phyloP scores from a whole-genome alignment of 2,797 vertebrate genomes.

The Hippocampus kuda region DNA sequence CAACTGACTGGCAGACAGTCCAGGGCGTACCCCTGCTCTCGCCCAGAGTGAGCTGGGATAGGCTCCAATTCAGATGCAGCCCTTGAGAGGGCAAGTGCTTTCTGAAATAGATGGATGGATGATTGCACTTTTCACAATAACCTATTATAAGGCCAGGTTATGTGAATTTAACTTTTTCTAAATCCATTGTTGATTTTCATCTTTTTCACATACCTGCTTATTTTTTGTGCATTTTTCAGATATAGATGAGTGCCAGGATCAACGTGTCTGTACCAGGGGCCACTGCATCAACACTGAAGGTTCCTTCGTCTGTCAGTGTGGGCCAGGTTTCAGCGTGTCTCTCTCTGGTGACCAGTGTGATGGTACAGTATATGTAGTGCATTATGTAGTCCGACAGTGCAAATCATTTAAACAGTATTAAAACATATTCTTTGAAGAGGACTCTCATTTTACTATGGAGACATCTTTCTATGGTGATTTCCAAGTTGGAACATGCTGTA shows the following conservation, averaged over 20 bases:
- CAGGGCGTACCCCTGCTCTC: too few species aligned
- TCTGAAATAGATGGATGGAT: not conserved
- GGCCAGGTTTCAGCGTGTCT: constrained; percentile 72
- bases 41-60: too few species aligned
- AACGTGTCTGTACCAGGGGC: constrained; percentile 72
- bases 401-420: too few species aligned
- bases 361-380: constrained; percentile 58
- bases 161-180: not conserved
- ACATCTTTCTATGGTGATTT: too few species aligned
- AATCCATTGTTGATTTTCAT: not conserved
- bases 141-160: not conserved
- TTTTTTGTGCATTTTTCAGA: constrained; percentile 60
- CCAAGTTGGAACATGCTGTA: too few species aligned
- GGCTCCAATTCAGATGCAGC: too few species aligned
- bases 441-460: too few species aligned
- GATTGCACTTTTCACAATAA: not conserved
- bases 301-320: constrained; percentile 84
- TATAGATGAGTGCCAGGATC: constrained; percentile 83
- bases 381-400: too few species aligned
- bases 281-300: constrained; percentile 86
- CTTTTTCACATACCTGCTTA: not conserved
- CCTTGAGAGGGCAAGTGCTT: too few species aligned
- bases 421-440: too few species aligned
- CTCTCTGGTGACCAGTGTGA: constrained; percentile 78
- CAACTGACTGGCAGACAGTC: too few species aligned